Evolutionary conservation across 1,140 invertebrate genomes (phyloP), one percentile per base, ranked within the genome.

Genomic region (Propsilocerus akamusi): DNA sequence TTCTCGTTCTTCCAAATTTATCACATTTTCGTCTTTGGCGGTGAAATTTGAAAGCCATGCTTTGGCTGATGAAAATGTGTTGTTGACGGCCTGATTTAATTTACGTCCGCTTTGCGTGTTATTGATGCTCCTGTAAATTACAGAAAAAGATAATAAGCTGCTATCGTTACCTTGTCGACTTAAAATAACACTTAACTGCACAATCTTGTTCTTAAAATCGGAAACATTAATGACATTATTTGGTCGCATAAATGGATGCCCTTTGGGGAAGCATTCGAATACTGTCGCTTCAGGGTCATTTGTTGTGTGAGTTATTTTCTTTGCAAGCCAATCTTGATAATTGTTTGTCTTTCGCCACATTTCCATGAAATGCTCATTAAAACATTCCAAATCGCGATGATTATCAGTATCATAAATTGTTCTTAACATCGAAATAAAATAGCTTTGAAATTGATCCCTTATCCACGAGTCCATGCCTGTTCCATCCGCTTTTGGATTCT

Each of bases 391-490:
- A 59, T 90, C 86, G 24, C 78, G 76, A 56, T 83, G 80, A 81
- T 37, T 37, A 84, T 82, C 85, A 64, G 79, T 77, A 51, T 84
- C 70, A 48, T 88, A 67, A 17, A 84, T 83, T 17, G 87, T 89
- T 53, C 86, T 74, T 50, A 98, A 60, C 26, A 98, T 68, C 55
- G 87, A 88, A 51, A 95, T 70, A 32, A 97, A 73, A 65, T 98
- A 99, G 46, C 84, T 78, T 55, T 83, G 80, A 67, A 98, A 97
- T 64, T 98, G 94, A 30, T 89, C 80, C 55, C 95, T 70, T 32
- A 98, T 83, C 96, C 95, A 98, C 57, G 93, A 85, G 61, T 95
- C 89, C 24, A 87, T 86, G 14, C 91, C 91, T 20, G 22, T 20
- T 3, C 34, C 34, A 69, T 92, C 86, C 25, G 86, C 78, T 54